Evolutionary conservation across 2,888 invertebrate species (phyloP).

Genomic region (Thymelicus acteon): DNA sequence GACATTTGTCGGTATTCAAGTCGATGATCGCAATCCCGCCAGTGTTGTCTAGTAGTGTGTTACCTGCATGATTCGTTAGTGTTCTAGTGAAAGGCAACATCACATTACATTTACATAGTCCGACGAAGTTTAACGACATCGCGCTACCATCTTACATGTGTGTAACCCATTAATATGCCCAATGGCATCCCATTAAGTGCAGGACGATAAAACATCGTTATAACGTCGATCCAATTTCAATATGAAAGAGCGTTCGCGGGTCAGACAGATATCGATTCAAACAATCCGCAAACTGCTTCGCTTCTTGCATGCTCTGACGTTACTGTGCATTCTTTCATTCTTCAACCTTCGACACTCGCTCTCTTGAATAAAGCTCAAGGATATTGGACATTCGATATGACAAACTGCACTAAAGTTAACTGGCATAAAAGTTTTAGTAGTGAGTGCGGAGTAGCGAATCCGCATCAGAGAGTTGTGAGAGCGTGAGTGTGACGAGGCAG

Average conservation of each 20-base stretch:
- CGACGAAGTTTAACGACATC: slow-evolving; percentile 14
- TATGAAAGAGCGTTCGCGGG: slow-evolving; percentile 42
- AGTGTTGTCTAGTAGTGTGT: slow-evolving; percentile 59
- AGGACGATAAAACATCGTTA: slow-evolving; percentile 3
- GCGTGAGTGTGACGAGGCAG: slow-evolving; percentile 51
- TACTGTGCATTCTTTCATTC: slow-evolving; percentile 24
- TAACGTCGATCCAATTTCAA: slow-evolving; percentile 28
- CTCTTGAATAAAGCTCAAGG: slow-evolving; percentile 5
- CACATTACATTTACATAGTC: slow-evolving; percentile 39
- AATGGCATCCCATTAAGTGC: neutral
- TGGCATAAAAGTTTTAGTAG: slow-evolving; percentile 24
- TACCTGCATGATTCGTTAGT: slow-evolving; percentile 66
- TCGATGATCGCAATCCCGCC: slow-evolving; percentile 84
- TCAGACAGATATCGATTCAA: slow-evolving; percentile 15
- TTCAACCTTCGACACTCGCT: slow-evolving; percentile 6
- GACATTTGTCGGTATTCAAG: slow-evolving; percentile 53
- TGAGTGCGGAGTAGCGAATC: slow-evolving; percentile 47
- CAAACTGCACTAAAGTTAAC: slow-evolving; percentile 6
- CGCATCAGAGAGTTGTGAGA: slow-evolving; percentile 59
- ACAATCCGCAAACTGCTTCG: slow-evolving; percentile 23
- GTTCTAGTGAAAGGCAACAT: slow-evolving; percentile 43
- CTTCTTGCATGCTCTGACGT: slow-evolving; percentile 30
- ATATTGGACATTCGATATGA: neutral
- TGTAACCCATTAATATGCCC: slow-evolving; percentile 3
- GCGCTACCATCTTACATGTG: slow-evolving; percentile 8